Evolutionary conservation across 1,140 invertebrate species (phyloP), one percentile per base, ranked within the genome.

Genomic region (Drosophila yakuba): DNA sequence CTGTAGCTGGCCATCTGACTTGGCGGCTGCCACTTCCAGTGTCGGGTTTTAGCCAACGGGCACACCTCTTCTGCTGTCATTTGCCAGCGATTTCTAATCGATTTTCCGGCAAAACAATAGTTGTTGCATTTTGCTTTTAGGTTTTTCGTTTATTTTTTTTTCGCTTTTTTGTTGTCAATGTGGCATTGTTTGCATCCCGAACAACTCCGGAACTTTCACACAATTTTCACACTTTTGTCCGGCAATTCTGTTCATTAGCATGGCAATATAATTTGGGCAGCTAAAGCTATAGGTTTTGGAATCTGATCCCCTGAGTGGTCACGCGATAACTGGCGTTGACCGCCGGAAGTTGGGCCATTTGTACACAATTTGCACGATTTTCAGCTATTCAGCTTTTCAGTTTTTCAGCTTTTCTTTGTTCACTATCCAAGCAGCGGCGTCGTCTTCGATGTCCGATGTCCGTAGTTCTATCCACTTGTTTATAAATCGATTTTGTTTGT

Each of bases 21-120:
- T 32, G 47, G 44, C 62, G 47, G 44, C 62, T 67, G 73, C 38
- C 73, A 67, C 41, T 76, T 45, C 48, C 69, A 50, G 63, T 69
- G 57, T 71, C 74, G 61, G 44, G 45, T 64, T 77, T 52, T 64
- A 64, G 83, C 83, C 83, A 66, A 64, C 79, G 83, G 83, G 84
- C 82, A 86, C 82, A 86, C 82, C 82, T 86, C 83, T 79, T 56
- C 15, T 73, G 83, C 83, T 89, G 84, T 86, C 83, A 86, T 86
- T 88, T 86, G 79, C 79, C 84, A 88, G 73, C 79, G 83, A 83
- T 86, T 86, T 86, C 83, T 86, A 86, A 86, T 86, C 84, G 83
- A 86, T 86, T 86, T 86, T 86, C 84, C 81, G 66, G 54, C 28
- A 36, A 47, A 72, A 72, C 68, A 71, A 72, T 50, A 36, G 64